These are phyloP conservation scores for Onchidella celtica DNA, from an alignment of 2,888 invertebrate genomes.

Conservation along the genomic window DNA sequence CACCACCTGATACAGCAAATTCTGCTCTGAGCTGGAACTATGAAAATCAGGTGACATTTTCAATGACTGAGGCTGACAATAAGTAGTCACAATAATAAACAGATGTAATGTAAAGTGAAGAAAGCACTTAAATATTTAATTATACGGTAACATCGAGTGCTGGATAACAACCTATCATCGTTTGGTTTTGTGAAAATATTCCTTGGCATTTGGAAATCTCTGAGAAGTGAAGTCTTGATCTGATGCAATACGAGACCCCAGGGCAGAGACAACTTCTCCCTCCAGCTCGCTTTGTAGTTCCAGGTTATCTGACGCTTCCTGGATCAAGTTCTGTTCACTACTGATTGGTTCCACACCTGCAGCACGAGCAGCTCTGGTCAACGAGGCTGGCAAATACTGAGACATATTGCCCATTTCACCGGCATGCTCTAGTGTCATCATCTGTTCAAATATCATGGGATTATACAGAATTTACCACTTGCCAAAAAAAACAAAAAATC, in stretches of 20 bases:
- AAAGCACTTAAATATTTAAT: background rate
- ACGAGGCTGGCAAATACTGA: constrained; percentile 76
- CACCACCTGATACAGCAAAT: too few relatives aligned
- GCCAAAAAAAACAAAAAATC: too few relatives aligned
- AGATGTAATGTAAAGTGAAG: background rate
- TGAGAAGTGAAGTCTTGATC: constrained; percentile 80
- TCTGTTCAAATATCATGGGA: constrained; percentile 61
- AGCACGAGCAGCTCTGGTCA: constrained; percentile 81
- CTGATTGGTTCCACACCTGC: constrained; percentile 82
- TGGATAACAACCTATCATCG: constrained; percentile 9
- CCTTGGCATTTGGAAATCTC: constrained; percentile 59
- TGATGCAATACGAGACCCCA: constrained; percentile 81
- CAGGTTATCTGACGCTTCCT: constrained; percentile 81
- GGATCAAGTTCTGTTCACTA: constrained; percentile 81
- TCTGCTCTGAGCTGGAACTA: too few relatives aligned
- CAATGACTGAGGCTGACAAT: too few relatives aligned
- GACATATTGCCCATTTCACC: constrained; percentile 67
- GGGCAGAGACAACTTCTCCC: constrained; percentile 81
- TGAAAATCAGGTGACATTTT: too few relatives aligned
- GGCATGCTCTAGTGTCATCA: constrained; percentile 73
- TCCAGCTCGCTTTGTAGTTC: constrained; percentile 83
- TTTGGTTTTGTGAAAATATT: constrained; percentile 38
- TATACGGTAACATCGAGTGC: too few relatives aligned
- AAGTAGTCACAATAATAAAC: background rate
- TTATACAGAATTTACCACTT: too few relatives aligned